Evolutionary conservation across 1,140 invertebrate genomes (phyloP).

Genomic region (Bombus superbus): DNA sequence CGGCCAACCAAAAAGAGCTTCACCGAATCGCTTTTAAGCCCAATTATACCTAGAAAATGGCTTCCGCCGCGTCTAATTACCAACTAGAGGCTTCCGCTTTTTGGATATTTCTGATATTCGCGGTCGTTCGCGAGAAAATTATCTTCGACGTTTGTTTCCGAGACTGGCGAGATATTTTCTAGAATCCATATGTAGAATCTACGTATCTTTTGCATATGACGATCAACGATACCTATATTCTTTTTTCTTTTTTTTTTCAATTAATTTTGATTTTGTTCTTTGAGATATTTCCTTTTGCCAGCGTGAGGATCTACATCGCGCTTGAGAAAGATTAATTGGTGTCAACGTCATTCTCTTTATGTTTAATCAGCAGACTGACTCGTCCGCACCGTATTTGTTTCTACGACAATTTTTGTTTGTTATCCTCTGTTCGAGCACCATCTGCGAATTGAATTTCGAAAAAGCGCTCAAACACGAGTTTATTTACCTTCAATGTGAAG

Average conservation of each 20-base stretch:
- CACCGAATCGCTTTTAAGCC: slow-evolving; percentile 46
- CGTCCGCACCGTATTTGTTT: too few species aligned
- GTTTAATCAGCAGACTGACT: too few species aligned
- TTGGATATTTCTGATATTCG: slow-evolving; percentile 5
- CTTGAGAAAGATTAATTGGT: too few species aligned
- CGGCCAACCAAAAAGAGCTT: slow-evolving; percentile 21
- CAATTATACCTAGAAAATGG: slow-evolving; percentile 62
- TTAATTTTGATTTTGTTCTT: background rate
- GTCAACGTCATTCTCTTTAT: too few species aligned
- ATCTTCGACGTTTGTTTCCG: background rate
- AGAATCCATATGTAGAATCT: background rate
- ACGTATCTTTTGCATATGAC: background rate
- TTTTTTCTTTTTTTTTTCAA: too few species aligned
- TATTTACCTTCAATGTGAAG: too few species aligned
- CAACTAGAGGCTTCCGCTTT: slow-evolving; percentile 10
- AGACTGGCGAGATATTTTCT: background rate
- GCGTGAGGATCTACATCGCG: too few species aligned
- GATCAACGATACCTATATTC: background rate
- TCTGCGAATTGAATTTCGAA: too few species aligned
- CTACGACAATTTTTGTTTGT: too few species aligned
- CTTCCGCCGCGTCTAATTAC: slow-evolving; percentile 37
- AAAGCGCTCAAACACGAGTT: too few species aligned
- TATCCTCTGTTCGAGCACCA: too few species aligned
- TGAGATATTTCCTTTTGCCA: background rate
- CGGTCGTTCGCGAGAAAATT: background rate